Conservation (phyloP, 2,113 vertebrate genomes). For the Dascyllus trimaculatus region DNA sequence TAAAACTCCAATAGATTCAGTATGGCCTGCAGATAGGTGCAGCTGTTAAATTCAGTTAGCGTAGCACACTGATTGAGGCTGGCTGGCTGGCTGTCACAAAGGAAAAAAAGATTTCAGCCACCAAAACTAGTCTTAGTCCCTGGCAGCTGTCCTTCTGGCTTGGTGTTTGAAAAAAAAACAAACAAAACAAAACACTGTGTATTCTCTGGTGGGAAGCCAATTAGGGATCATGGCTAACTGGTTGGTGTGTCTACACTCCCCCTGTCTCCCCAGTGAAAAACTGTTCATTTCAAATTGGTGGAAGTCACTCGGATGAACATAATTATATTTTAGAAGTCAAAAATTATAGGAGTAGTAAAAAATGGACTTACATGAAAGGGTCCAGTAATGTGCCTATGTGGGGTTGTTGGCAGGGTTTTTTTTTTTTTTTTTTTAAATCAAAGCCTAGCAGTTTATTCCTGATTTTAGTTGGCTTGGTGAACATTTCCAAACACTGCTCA, state of each 20-base stretch:
- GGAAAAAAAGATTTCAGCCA: background rate
- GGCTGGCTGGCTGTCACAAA: background rate
- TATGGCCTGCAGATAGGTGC: background rate
- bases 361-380: background rate
- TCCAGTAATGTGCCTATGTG: background rate
- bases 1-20: background rate
- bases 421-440: background rate
- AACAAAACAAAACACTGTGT: background rate
- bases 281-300: background rate
- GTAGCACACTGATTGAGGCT: slow-evolving; percentile 1
- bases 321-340: too few species aligned
- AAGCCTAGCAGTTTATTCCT: background rate
- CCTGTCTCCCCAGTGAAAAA: slow-evolving; percentile 5
- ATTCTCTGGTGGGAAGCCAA: background rate
- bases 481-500: background rate
- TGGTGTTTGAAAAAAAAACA: background rate
- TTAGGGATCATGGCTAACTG: background rate
- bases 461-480: background rate
- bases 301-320: background rate
- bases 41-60: background rate
- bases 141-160: background rate
- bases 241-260: background rate
- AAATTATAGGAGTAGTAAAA: background rate
- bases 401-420: background rate
- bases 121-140: background rate